These are phyloP conservation scores for Tribolium freemani DNA, from an alignment of 2,888 invertebrate genomes.

Conservation along the genomic window DNA sequence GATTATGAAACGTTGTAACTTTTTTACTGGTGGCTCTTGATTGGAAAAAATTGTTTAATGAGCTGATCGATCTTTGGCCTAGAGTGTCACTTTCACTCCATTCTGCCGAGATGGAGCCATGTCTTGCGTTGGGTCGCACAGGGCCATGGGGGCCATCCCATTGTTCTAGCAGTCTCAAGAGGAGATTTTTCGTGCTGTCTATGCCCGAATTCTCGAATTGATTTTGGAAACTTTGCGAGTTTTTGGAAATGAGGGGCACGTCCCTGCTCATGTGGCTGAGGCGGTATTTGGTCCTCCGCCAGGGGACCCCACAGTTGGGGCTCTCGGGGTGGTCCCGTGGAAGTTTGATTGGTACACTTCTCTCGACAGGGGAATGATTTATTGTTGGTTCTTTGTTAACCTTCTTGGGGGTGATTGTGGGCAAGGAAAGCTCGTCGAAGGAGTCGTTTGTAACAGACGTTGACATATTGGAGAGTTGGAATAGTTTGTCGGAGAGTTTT, in stretches of 20 bases:
- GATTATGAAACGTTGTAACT: constrained; percentile 62
- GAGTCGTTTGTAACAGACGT: constrained; percentile 45
- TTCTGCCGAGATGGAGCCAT: constrained; percentile 83
- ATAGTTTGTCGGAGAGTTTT: constrained; percentile 84
- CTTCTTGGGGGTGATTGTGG: background rate
- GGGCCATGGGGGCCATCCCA: constrained; percentile 77
- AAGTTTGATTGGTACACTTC: constrained; percentile 49
- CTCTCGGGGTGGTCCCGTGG: constrained; percentile 55
- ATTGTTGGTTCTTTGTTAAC: constrained; percentile 3
- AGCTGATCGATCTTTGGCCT: constrained; percentile 84
- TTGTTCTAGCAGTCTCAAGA: constrained; percentile 81
- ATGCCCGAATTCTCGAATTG: constrained; percentile 67
- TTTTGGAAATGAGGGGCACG: constrained; percentile 70
- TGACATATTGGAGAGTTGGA: constrained; percentile 75
- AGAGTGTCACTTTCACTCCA: constrained; percentile 81
- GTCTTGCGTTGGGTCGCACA: constrained; percentile 72
- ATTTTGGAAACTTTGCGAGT: constrained; percentile 15
- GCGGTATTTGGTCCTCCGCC: constrained; percentile 74
- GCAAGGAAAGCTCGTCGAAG: constrained; percentile 37
- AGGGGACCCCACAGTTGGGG: constrained; percentile 59
- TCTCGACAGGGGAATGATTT: constrained; percentile 13
- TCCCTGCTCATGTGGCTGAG: constrained; percentile 80
- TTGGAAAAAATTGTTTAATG: constrained; percentile 85
- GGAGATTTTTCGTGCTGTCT: constrained; percentile 82
- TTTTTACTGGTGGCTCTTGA: constrained; percentile 66